phyloP scores from a whole-genome alignment of 1,140 invertebrate genomes.

The Arctopsyche grandis region DNA sequence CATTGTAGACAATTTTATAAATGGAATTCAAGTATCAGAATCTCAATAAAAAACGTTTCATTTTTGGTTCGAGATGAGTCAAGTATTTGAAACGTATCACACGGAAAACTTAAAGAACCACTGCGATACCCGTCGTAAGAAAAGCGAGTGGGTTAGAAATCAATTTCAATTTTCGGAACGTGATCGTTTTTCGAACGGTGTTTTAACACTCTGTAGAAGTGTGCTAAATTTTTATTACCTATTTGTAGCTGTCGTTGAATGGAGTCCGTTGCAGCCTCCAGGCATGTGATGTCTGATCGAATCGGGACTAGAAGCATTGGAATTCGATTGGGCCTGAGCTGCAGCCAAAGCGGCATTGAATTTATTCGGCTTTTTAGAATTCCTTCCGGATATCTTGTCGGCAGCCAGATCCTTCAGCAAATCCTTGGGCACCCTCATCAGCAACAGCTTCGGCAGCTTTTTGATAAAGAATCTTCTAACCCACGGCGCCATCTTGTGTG shows the following conservation, averaged over 20 bases:
- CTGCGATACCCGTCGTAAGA: too few species aligned
- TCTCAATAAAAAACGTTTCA: too few species aligned
- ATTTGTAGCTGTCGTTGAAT: constrained; percentile 77
- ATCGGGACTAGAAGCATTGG: constrained; percentile 78
- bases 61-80: too few species aligned
- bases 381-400: constrained; percentile 75
- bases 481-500: constrained; percentile 96
- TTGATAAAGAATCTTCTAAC: constrained; percentile 89
- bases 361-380: constrained; percentile 71
- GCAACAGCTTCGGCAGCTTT: constrained; percentile 81
- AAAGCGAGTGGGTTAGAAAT: not conserved
- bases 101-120: too few species aligned
- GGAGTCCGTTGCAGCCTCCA: constrained; percentile 80
- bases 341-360: constrained; percentile 73
- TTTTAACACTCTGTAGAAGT: constrained; percentile 12
- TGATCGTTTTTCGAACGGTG: not conserved
- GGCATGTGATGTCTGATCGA: constrained; percentile 73
- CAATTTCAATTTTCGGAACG: constrained; percentile 18
- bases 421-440: constrained; percentile 88
- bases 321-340: constrained; percentile 74
- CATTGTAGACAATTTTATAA: too few species aligned
- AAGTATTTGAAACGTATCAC: too few species aligned
- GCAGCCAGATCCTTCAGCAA: constrained; percentile 80
- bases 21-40: too few species aligned
- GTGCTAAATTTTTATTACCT: constrained; percentile 60